phyloP scores from a whole-genome alignment of 2,113 vertebrate species.

The Dryoscopus gambensis region DNA sequence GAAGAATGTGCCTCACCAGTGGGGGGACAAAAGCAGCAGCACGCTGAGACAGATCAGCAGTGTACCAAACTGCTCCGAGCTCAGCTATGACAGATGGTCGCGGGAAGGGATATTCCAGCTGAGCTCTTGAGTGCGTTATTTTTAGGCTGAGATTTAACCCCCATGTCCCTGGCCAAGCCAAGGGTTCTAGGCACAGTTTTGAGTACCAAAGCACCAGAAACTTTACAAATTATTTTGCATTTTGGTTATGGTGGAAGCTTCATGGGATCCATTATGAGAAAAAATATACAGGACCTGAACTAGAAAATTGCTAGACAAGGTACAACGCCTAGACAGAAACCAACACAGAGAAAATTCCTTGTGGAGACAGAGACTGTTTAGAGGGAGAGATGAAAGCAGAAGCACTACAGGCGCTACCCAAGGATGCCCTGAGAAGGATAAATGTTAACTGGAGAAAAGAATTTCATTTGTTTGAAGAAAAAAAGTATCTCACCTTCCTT shows the following conservation, averaged over 20 bases:
- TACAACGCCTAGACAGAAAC: background rate
- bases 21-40: background rate
- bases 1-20: background rate
- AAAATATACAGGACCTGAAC: background rate
- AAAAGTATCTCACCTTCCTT: background rate
- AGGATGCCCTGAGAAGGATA: background rate
- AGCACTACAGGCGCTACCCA: background rate
- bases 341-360: background rate
- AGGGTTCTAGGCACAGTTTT: background rate
- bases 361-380: background rate
- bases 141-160: background rate
- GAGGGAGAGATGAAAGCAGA: background rate
- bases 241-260: background rate
- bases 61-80: background rate
- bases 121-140: background rate
- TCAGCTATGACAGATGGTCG: background rate
- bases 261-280: background rate
- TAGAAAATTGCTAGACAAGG: background rate
- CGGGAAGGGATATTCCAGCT: background rate
- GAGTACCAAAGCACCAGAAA: background rate
- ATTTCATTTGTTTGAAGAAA: background rate
- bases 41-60: background rate
- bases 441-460: background rate
- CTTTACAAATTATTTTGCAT: background rate
- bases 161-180: background rate